Conservation (phyloP, 92 coral and sea anemone genomes). For the Palythoa grandis region DNA sequence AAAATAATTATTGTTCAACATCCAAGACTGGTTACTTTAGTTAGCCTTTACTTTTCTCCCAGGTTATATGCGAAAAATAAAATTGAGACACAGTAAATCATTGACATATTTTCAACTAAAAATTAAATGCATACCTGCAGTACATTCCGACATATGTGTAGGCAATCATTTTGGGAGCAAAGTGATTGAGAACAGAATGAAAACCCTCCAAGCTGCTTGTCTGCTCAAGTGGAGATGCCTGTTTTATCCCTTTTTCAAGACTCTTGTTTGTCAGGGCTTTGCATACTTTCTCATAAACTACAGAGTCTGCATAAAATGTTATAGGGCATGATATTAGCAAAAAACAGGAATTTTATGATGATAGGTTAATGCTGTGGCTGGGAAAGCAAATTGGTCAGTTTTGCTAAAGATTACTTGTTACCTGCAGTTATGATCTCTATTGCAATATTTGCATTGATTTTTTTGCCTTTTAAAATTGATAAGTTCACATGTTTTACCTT, state of each 20-base stretch:
- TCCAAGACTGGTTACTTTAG: neutral
- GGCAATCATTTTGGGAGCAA: constrained; percentile 10
- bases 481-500: constrained; percentile 1
- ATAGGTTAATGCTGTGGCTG: neutral
- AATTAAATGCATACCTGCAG: neutral
- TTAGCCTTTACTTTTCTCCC: constrained; percentile 1
- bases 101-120: neutral
- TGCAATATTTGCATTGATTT: neutral
- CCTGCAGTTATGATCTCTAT: neutral
- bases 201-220: neutral
- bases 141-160: neutral
- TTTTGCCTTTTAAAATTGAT: neutral
- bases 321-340: constrained; percentile 10
- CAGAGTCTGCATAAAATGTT: neutral
- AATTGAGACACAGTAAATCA: no score
- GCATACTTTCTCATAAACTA: neutral
- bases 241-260: constrained; percentile 11
- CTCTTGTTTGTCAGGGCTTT: constrained; percentile 13
- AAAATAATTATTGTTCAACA: neutral
- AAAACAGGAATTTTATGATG: neutral
- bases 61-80: neutral
- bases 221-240: constrained; percentile 6
- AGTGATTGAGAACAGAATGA: constrained; percentile 1
- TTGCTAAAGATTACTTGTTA: neutral
- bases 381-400: neutral